Evolutionary conservation across 1,140 invertebrate species (phyloP).

Genomic region (Megathymus violae): DNA sequence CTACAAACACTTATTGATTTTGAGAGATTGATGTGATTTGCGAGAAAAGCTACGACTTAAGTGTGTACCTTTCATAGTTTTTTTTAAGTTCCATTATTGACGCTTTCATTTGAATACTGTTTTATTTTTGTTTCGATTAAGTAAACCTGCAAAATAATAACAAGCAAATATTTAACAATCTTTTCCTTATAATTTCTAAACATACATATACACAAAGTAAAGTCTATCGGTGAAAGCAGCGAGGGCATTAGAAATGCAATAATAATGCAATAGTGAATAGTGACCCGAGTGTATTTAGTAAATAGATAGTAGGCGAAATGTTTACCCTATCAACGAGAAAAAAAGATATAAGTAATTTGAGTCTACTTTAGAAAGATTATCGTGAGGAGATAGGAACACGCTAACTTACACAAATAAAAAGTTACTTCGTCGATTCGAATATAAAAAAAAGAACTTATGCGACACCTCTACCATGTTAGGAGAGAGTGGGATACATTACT

Average conservation of each 20-base stretch:
- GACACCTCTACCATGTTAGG: conserved; percentile 70
- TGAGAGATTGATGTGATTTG: conserved; percentile 71
- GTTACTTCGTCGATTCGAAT: conserved; percentile 59
- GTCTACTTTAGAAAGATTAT: conserved; percentile 63
- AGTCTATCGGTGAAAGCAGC: conserved; percentile 31
- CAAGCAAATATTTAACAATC: too few species aligned
- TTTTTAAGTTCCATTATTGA: background rate
- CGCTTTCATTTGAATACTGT: too few species aligned
- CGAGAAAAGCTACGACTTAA: conserved; percentile 37
- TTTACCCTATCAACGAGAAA: conserved; percentile 63
- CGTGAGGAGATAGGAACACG: conserved; percentile 52
- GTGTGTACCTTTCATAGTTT: background rate
- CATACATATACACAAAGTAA: conserved; percentile 3
- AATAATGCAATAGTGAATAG: conserved; percentile 79
- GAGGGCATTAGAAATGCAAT: conserved; percentile 76
- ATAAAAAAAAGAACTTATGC: conserved; percentile 71
- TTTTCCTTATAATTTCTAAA: background rate
- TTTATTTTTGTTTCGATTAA: too few species aligned
- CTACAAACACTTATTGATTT: conserved; percentile 81
- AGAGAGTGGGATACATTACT: conserved; percentile 81
- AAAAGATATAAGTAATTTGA: conserved; percentile 60
- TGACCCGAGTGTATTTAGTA: conserved; percentile 77
- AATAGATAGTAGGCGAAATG: conserved; percentile 77
- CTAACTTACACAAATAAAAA: conserved; percentile 69
- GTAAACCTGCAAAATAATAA: background rate